Base-by-base conservation (phyloP, 2,797 vertebrate genomes). In the Apodemus agrarius region DNA sequence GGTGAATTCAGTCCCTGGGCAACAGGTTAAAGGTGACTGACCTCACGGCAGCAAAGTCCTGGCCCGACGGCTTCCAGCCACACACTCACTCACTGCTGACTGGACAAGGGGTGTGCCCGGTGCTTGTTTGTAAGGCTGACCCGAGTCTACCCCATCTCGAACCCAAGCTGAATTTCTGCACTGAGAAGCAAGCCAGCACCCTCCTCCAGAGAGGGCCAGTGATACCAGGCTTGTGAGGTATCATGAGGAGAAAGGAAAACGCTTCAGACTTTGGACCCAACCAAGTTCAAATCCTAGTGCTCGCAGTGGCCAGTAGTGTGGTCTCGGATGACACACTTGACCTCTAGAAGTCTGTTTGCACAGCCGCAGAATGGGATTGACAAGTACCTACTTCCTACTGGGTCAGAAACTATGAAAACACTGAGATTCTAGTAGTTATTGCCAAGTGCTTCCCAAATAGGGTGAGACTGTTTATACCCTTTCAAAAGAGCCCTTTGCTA, bases 321-420 rank as follows among this genome's bases (percentile, higher is more conserved):
- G 91, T 82, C 88, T 86, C 69, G 49, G 80, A 40, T 26, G 54
- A 83, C 74, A 96, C 13, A 72, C 75, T 87, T 95, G 94, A 97
- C 93, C 75, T 95, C 95, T 63, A 72, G 54, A 54, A 82, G 69
- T 57, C 93, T 85, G 46, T 81, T 75, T 82, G 87, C 84, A 89
- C 52, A 90, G 88, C 78, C 59, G 83, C 80, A 75, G 96, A 95
- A 94, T 94, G 65, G 79, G n/a, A 81, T 72, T 61, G 69, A 83
- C 8, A 93, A 96, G 90, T 43, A 49, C 72, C 88, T 72, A 83
- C 79, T 87, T 93, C 91, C 63, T n/a, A 93, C 85, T 54, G 74
- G 74, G 74, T 94, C 65, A 88, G 94, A 90, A 93, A 72, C 63
- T 57, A 46, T 24, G 72, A 90, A 79, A 94, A 54, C 12, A 43